Evolutionary conservation across 23 tunicate genomes (phyloP).

Genomic region (Trididemnum miniatum): DNA sequence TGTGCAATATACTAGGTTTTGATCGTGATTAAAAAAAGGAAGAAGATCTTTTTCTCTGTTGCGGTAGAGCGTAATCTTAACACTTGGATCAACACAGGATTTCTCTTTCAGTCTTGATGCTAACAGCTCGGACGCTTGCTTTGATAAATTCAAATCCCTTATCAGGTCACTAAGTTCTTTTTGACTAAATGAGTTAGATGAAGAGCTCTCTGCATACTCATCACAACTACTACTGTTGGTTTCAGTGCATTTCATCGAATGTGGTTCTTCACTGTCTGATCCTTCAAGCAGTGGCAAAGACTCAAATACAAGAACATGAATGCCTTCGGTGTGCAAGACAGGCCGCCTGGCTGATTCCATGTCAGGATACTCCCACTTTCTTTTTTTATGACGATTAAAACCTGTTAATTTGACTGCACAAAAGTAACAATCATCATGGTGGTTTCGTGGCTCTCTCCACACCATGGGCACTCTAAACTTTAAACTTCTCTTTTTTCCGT

Average conservation of each 20-base stretch:
- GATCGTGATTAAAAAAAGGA: neutral
- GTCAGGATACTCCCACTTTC: neutral
- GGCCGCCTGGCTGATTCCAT: too few species aligned
- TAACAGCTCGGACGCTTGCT: too few species aligned
- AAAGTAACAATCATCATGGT: neutral
- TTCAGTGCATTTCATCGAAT: neutral
- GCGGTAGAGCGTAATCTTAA: neutral
- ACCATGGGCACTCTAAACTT: neutral
- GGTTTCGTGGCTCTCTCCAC: neutral
- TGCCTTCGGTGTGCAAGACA: neutral
- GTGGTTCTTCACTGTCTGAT: too few species aligned
- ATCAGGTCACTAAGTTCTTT: neutral
- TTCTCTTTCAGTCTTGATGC: neutral
- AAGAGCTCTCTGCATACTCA: neutral
- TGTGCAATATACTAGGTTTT: too few species aligned
- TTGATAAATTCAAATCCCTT: too few species aligned
- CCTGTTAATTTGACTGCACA: too few species aligned
- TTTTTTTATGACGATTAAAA: conserved; percentile 5
- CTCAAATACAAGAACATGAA: neutral
- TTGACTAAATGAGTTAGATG: neutral
- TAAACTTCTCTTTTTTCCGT: neutral
- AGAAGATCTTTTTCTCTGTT: neutral
- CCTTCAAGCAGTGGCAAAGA: too few species aligned
- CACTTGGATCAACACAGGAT: neutral
- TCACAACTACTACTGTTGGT: neutral